Conservation (phyloP, 2,113 vertebrate species). For the Antechinus flavipes region DNA sequence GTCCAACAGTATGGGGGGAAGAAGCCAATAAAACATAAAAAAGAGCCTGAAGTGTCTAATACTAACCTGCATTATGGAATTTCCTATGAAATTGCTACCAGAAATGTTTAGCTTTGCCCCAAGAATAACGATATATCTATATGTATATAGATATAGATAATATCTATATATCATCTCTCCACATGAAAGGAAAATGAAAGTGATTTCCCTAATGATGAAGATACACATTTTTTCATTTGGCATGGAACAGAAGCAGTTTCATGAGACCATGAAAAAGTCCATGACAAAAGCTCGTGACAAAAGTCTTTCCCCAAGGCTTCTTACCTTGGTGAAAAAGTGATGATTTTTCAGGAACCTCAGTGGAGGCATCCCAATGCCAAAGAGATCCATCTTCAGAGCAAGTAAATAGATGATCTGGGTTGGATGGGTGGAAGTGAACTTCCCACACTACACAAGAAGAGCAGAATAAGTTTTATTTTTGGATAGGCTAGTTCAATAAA, state of each 20-base stretch:
- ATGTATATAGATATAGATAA: too few relatives aligned
- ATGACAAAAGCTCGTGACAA: neutral
- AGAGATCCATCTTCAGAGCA: slow-evolving; percentile 98
- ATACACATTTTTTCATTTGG: neutral
- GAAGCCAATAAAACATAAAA: neutral
- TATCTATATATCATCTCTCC: neutral
- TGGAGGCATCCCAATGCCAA: slow-evolving; percentile 96
- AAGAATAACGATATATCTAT: neutral
- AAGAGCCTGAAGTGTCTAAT: neutral
- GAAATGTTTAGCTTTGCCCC: neutral
- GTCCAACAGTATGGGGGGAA: neutral
- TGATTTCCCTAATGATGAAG: neutral
- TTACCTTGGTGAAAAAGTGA: slow-evolving; percentile 93
- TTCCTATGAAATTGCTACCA: neutral
- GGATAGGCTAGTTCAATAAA: slow-evolving; percentile 16
- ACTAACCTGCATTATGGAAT: neutral
- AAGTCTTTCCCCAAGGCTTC: slow-evolving; percentile 7
- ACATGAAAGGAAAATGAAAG: neutral
- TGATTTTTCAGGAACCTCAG: slow-evolving; percentile 87
- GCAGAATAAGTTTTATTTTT: slow-evolving; percentile 41
- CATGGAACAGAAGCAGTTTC: neutral
- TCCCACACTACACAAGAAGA: slow-evolving; percentile 92
- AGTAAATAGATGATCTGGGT: slow-evolving; percentile 96
- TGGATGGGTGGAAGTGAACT: slow-evolving; percentile 96
- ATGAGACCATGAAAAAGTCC: neutral